Conservation (phyloP, 1,140 invertebrate species). For the Bombus haemorrhoidalis region DNA sequence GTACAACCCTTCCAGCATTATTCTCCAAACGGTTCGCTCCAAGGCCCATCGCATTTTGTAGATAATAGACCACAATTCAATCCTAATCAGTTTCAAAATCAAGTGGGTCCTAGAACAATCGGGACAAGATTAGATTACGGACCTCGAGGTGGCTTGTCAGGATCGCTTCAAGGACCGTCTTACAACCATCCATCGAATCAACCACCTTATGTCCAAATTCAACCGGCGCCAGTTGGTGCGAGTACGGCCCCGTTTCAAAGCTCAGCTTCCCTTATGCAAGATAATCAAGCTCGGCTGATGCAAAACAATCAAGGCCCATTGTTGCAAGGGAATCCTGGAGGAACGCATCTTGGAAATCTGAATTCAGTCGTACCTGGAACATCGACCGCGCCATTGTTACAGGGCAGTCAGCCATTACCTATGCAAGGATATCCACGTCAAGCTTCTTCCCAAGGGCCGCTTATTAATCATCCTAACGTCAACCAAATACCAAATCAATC, state of each 20-base stretch:
- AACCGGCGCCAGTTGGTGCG: neutral
- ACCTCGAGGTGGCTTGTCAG: conserved; percentile 53
- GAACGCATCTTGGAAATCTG: conserved; percentile 63
- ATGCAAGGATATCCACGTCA: conserved; percentile 66
- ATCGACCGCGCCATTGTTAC: conserved; percentile 51
- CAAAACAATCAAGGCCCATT: conserved; percentile 65
- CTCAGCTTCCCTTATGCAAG: conserved; percentile 44
- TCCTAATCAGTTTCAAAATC: conserved; percentile 68
- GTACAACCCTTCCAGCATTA: conserved; percentile 59
- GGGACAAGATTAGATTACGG: conserved; percentile 68
- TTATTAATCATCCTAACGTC: conserved; percentile 61
- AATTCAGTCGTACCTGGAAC: conserved; percentile 50
- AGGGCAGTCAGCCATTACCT: conserved; percentile 60
- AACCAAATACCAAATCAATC: conserved; percentile 64
- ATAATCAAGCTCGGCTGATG: conserved; percentile 56
- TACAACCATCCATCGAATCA: conserved; percentile 73
- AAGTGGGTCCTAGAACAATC: conserved; percentile 47
- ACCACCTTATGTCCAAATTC: conserved; percentile 65
- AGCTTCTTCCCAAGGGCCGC: conserved; percentile 61
- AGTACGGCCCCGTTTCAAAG: conserved; percentile 48
- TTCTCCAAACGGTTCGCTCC: conserved; percentile 62
- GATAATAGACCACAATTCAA: conserved; percentile 65
- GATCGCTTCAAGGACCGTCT: conserved; percentile 48
- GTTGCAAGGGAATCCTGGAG: conserved; percentile 65
- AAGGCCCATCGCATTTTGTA: conserved; percentile 62